phyloP scores from a whole-genome alignment of 1,140 invertebrate species.

The Magallana ariakensis region DNA sequence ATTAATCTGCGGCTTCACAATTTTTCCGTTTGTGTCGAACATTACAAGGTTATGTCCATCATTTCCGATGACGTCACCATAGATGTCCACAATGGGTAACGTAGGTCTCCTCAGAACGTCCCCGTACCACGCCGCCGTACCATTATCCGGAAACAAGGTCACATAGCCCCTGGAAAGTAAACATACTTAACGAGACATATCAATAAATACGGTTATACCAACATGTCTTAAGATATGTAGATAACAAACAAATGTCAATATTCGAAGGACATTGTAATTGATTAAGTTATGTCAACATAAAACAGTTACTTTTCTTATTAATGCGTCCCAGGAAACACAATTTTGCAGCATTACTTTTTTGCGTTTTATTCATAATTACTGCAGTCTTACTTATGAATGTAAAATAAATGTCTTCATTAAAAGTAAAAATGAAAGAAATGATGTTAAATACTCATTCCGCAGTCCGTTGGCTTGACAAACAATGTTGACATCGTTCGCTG shows the following conservation, averaged over 20 bases:
- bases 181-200: neutral
- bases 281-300: no score
- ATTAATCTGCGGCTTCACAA: slow-evolving; percentile 47
- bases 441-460: slow-evolving; percentile 42
- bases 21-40: slow-evolving; percentile 59
- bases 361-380: no score
- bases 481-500: slow-evolving; percentile 55
- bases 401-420: no score
- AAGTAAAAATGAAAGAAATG: neutral
- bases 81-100: slow-evolving; percentile 68
- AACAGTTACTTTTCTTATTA: no score
- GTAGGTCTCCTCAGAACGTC: slow-evolving; percentile 58
- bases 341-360: no score
- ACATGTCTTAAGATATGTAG: no score
- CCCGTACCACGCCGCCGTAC: slow-evolving; percentile 62
- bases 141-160: slow-evolving; percentile 56
- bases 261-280: no score
- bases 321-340: no score
- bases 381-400: no score
- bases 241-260: no score
- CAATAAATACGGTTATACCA: no score
- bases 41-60: slow-evolving; percentile 63
- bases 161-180: slow-evolving; percentile 66
- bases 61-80: slow-evolving; percentile 67
- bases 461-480: slow-evolving; percentile 60